Evolutionary conservation across 2,797 vertebrate genomes (phyloP), one percentile per base, ranked within the genome.

Genomic region (Merluccius polli): DNA sequence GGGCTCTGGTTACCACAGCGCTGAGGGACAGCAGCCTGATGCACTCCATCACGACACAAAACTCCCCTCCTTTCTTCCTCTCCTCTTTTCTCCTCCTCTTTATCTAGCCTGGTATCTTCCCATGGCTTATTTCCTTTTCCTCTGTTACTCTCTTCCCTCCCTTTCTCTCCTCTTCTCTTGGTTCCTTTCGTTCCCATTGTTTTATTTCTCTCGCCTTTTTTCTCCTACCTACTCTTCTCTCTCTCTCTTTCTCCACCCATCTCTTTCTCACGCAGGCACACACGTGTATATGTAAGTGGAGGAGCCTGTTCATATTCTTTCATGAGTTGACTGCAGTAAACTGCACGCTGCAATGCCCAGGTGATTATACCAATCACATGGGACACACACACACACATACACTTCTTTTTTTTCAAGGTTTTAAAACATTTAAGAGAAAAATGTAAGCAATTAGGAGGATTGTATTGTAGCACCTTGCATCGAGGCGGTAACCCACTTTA

Each of bases 1-100:
- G 79, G 85, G 88, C 90, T 93, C 90, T 87, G 85, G 91, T 93
- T 93, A 92, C 87, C 83, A 89, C 75, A 79, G 79, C 78, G 79
- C 82, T 78, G 88, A 81, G 79, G 86, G 83, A 88, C 85, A 78
- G 84, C 86, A 86, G 84, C 83, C 88, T 88, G 81, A 87, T 21
- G 69, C 29, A 30, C 67, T 30, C 30, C 69, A 35, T 35, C 31
- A 70, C 5, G 32, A 32, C 31, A 70, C 69, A 32, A 35, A 31
- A 16, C 69, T 35, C 31, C 21, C 69, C 18, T 18, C 31, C 15
- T 8, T 9, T 29, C 2, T 67, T 67, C 63, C 24, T 67, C 8
- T 5, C 2, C 59, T 65, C 21, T n/a, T 65, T 5, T 65, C 12
- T 65, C 1, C 59, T 27, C 59, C n/a, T 65, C 59, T 27, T 15